Evolutionary conservation across 2,888 invertebrate species (phyloP).

Genomic region (Ceriagrion tenellum): DNA sequence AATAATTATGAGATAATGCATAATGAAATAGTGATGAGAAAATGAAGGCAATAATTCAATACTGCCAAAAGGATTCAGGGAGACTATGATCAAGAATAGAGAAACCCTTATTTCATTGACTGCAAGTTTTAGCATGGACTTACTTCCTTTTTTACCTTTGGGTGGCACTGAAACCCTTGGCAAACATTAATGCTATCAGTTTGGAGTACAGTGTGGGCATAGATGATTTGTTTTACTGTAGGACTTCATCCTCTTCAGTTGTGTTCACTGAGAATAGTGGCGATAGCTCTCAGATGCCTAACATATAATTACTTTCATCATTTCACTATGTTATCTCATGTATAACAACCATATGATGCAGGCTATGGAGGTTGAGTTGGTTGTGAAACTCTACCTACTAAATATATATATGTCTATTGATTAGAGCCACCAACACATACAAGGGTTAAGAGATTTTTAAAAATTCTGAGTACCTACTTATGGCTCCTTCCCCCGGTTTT

Average conservation of each 20-base stretch:
- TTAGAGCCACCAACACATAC: constrained; percentile 75
- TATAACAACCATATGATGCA: not conserved
- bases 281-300: not conserved
- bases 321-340: not conserved
- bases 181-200: not conserved
- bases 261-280: not conserved
- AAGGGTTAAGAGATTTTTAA: not conserved
- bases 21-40: no score
- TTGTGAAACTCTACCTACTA: not conserved
- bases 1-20: no score
- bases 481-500: not conserved
- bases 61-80: no score
- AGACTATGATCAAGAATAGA: no score
- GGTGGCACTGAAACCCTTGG: not conserved
- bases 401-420: no score
- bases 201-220: not conserved
- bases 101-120: no score
- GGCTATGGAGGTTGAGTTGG: not conserved
- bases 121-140: no score
- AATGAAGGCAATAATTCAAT: no score
- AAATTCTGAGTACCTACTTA: not conserved
- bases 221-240: not conserved
- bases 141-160: not conserved
- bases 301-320: not conserved
- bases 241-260: not conserved